Evolutionary conservation across 2,797 vertebrate species (phyloP).

Genomic region (Saxicola maurus): DNA sequence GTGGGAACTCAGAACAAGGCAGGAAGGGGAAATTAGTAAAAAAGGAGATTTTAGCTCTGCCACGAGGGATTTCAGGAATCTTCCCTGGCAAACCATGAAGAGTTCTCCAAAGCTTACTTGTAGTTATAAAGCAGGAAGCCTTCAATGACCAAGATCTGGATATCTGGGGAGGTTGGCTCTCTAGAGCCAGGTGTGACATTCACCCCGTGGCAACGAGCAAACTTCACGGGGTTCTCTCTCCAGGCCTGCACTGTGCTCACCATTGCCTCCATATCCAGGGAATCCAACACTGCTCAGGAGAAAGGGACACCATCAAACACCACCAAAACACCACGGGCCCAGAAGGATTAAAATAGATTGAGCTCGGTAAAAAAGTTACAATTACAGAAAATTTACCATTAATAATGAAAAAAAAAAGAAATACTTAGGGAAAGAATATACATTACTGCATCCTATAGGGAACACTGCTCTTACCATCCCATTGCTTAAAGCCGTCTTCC

Average conservation of each 20-base stretch:
- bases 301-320: conserved; percentile 18
- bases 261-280: conserved; percentile 95
- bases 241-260: conserved; percentile 88
- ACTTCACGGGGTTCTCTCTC: conserved; percentile 87
- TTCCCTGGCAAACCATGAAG: neutral
- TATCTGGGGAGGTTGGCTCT: conserved; percentile 66
- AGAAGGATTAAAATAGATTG: neutral
- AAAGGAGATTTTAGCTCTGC: neutral
- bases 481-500: conserved; percentile 98
- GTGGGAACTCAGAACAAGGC: neutral
- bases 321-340: neutral
- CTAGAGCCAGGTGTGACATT: conserved; percentile 52
- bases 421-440: conserved; percentile 64
- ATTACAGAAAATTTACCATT: neutral
- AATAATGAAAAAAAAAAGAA: neutral
- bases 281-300: conserved; percentile 78
- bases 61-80: neutral
- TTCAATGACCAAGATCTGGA: conserved; percentile 88
- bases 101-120: conserved; percentile 70
- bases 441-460: conserved; percentile 75
- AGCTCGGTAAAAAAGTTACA: neutral
- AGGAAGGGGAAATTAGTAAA: neutral
- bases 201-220: conserved; percentile 89
- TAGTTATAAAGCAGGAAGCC: conserved; percentile 94
- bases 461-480: conserved; percentile 94